Evolutionary conservation across 2,888 invertebrate genomes (phyloP).

Genomic region (Hartigia nigra): DNA sequence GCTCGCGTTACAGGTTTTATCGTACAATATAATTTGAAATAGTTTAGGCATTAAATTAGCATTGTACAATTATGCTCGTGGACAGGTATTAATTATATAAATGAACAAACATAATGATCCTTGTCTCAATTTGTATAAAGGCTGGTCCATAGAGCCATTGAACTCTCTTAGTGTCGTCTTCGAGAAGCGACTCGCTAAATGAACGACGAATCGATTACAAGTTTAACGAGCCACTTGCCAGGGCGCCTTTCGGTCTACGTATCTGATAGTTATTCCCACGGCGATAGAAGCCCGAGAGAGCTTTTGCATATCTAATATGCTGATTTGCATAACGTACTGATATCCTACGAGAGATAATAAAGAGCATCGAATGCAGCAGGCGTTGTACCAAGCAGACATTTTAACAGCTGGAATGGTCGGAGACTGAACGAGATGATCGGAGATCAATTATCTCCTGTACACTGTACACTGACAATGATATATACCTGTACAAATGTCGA

Average conservation of each 20-base stretch:
- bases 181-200: not conserved
- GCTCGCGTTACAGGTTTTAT: not conserved
- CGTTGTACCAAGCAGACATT: not conserved
- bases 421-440: not conserved
- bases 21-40: not conserved
- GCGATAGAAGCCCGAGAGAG: conserved; percentile 13
- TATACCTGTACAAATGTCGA: not conserved
- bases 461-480: not conserved
- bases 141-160: not conserved
- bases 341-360: not conserved
- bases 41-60: not conserved
- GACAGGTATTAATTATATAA: no score
- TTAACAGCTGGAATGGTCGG: not conserved
- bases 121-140: not conserved
- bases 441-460: not conserved
- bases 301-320: conserved; percentile 27
- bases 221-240: conserved; percentile 31
- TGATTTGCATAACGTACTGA: conserved; percentile 16
- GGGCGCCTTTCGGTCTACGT: conserved; percentile 26
- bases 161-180: not conserved
- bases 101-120: not conserved
- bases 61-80: not conserved
- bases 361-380: not conserved
- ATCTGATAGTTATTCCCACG: conserved; percentile 9
- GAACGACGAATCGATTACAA: conserved; percentile 29